Conservation (phyloP, 1,140 invertebrate species). For the Drosophila grimshawi region DNA sequence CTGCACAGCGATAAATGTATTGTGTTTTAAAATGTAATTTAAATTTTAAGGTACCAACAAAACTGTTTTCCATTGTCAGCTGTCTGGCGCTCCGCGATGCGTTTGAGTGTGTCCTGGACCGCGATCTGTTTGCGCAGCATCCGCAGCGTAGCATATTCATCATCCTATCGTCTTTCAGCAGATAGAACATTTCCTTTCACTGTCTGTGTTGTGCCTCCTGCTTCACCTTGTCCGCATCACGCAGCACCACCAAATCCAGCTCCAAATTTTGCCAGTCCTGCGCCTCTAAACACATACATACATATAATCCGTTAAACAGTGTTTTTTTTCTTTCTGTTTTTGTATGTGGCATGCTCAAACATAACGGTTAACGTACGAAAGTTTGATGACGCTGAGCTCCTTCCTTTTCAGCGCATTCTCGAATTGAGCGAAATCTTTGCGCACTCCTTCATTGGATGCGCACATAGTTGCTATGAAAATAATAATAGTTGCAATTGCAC, state of each 20-base stretch:
- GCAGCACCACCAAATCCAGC: conserved; percentile 10
- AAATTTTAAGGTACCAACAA: too few relatives aligned
- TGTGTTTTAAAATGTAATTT: too few relatives aligned
- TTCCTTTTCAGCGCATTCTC: conserved; percentile 4
- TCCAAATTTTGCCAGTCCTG: conserved; percentile 3
- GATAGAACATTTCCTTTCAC: background rate
- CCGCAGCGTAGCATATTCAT: conserved; percentile 1
- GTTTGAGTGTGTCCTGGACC: conserved; percentile 9
- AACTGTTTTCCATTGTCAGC: too few relatives aligned
- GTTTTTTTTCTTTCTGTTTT: background rate
- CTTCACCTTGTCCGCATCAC: background rate
- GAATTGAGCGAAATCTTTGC: background rate
- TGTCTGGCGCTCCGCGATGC: background rate
- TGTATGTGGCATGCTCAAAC: background rate
- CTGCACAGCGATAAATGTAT: too few relatives aligned
- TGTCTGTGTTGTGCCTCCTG: background rate
- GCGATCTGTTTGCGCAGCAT: conserved; percentile 18
- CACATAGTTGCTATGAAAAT: conserved; percentile 1
- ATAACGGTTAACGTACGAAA: conserved; percentile 15
- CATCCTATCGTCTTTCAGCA: conserved; percentile 8
- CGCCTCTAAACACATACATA: conserved; percentile 5
- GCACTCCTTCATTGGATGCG: background rate
- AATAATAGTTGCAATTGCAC: too few relatives aligned
- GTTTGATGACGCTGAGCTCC: background rate
- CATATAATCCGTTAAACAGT: background rate